These are phyloP conservation scores for Tragopan temminckii DNA, from an alignment of 2,797 vertebrate genomes.

Conservation along the genomic window DNA sequence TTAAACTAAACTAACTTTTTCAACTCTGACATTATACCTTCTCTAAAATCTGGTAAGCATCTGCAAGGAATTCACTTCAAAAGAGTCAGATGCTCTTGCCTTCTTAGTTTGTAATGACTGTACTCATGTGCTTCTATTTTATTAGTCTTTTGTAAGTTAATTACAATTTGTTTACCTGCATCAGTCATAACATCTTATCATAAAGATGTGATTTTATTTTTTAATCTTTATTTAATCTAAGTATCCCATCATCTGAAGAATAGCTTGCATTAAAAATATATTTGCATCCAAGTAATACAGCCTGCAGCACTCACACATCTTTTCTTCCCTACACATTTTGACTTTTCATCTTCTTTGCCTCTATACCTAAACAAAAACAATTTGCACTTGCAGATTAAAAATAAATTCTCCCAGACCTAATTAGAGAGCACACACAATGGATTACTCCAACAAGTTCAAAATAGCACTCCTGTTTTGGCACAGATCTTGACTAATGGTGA, in stretches of 20 bases:
- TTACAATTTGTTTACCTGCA: not conserved
- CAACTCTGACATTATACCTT: not conserved
- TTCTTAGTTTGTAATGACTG: not conserved
- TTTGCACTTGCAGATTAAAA: not conserved
- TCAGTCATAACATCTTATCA: not conserved
- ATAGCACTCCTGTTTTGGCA: not conserved
- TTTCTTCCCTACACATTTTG: not conserved
- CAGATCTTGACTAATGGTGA: not conserved
- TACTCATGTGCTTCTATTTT: not conserved
- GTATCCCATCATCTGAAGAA: not conserved
- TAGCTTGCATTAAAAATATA: not conserved
- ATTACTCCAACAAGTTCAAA: not conserved
- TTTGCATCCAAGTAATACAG: not conserved
- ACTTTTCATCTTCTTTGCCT: not conserved
- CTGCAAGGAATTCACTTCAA: not conserved
- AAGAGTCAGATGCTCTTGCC: not conserved
- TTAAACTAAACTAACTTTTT: not conserved
- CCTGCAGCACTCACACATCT: not conserved
- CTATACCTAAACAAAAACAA: not conserved
- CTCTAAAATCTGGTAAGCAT: not conserved
- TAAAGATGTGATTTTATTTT: not conserved
- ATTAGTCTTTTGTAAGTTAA: not conserved
- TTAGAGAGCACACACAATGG: not conserved
- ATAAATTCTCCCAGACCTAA: not conserved
- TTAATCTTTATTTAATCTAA: not conserved